Percentiles rank a stretch among this genome's conserved stretches.
Evolutionary conservation across 2,113 vertebrate genomes (phyloP).

Genomic region (Diphyllodes magnificus): DNA sequence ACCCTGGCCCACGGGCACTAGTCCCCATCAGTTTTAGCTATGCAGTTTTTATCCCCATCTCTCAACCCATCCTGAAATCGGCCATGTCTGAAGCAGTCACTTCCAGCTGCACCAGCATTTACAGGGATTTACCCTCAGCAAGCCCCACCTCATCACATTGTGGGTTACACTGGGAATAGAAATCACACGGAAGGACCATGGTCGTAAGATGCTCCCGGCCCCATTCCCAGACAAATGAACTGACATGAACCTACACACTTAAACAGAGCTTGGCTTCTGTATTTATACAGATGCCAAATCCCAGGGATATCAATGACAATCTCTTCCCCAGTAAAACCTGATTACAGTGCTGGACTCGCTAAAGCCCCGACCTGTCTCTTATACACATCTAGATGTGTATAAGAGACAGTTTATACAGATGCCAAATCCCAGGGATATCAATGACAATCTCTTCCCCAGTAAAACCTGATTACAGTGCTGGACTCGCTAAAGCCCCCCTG

Average conservation of each 20-base stretch:
- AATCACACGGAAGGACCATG: background rate
- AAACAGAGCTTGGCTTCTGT: background rate
- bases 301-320: slow-evolving; percentile 56
- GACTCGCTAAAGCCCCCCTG: background rate
- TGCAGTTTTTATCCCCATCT: accelerated
- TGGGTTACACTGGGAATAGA: background rate
- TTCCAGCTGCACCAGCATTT: background rate
- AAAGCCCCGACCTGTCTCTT: too few relatives aligned
- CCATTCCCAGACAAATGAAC: slow-evolving; percentile 30
- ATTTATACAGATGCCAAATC: slow-evolving; percentile 57
- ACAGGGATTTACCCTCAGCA: background rate
- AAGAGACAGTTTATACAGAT: slow-evolving; percentile 48
- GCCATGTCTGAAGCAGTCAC: background rate
- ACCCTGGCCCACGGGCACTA: accelerated
- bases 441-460: slow-evolving; percentile 45
- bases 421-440: slow-evolving; percentile 61
- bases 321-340: slow-evolving; percentile 47
- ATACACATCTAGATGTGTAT: too few relatives aligned
- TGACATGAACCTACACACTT: background rate
- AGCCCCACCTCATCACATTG: background rate
- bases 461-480: slow-evolving; percentile 37
- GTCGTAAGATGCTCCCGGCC: background rate
- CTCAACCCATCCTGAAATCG: background rate
- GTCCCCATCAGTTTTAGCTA: background rate
- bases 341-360: background rate